Conservation (phyloP, 2,888 invertebrate genomes). For the Calliphora vomitoria region DNA sequence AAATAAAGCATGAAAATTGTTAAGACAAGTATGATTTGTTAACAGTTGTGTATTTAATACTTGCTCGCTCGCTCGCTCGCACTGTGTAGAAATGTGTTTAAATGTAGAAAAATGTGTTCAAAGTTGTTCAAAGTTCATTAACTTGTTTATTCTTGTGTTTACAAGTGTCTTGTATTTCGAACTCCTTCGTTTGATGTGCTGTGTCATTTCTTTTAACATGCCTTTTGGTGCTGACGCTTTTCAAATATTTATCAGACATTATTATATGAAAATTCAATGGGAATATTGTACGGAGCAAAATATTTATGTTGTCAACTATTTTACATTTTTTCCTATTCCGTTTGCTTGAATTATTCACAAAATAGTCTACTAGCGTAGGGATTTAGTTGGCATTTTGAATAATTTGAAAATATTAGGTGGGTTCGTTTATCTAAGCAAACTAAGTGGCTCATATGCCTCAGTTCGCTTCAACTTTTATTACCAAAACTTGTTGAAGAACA, state of each 20-base stretch:
- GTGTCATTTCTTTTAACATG: constrained; percentile 3
- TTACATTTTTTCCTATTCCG: constrained; percentile 5
- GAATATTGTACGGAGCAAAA: constrained; percentile 9
- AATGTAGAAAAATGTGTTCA: neutral
- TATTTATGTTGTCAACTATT: constrained; percentile 16
- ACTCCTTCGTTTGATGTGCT: constrained; percentile 9
- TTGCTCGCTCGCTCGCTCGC: too few relatives aligned
- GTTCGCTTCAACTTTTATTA: too few relatives aligned
- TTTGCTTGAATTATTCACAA: constrained; percentile 1
- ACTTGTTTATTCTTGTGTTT: neutral
- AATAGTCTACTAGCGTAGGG: neutral
- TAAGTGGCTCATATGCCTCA: too few relatives aligned
- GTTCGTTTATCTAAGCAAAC: neutral
- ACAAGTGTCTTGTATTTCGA: neutral
- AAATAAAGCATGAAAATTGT: constrained; percentile 9
- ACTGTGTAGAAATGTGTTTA: neutral
- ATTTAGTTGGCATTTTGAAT: neutral
- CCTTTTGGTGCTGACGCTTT: constrained; percentile 23
- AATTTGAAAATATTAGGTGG: neutral
- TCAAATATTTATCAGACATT: constrained; percentile 50
- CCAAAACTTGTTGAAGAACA: too few relatives aligned
- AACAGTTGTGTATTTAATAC: constrained; percentile 9
- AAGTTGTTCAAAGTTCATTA: constrained; percentile 42
- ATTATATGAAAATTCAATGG: constrained; percentile 19
- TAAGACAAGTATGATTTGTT: constrained; percentile 31